phyloP scores from a whole-genome alignment of 2,797 vertebrate genomes.

The Poecilia gillii region DNA sequence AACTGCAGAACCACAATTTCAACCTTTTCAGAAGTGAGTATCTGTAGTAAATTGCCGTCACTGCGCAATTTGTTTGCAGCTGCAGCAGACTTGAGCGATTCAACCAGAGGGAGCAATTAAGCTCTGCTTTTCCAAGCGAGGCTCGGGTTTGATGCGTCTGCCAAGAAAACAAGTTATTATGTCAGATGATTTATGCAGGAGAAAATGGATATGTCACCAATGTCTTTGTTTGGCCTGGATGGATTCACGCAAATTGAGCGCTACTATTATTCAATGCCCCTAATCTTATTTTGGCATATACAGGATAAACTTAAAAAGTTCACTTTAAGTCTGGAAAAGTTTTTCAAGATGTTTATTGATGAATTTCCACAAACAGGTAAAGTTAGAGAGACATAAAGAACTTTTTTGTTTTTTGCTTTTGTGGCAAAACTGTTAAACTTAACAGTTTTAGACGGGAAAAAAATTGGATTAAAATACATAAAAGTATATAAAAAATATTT shows the following conservation, averaged over 20 bases:
- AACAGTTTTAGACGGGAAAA: neutral
- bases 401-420: neutral
- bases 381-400: neutral
- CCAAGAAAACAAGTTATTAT: slow-evolving; percentile 3
- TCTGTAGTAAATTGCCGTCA: neutral
- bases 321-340: neutral
- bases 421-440: neutral
- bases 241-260: neutral
- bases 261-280: neutral
- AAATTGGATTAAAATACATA: neutral
- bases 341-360: neutral
- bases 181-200: neutral
- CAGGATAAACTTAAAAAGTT: neutral
- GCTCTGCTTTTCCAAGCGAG: neutral
- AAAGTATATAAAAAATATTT: too few species aligned
- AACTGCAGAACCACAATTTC: neutral
- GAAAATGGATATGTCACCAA: neutral
- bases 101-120: slow-evolving; percentile 12
- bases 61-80: neutral
- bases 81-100: neutral
- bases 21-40: neutral
- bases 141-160: neutral
- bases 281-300: neutral
- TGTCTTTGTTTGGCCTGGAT: neutral
- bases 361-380: neutral